Base-by-base conservation (phyloP, 2,888 invertebrate species). In the Dynastes hyllus region DNA sequence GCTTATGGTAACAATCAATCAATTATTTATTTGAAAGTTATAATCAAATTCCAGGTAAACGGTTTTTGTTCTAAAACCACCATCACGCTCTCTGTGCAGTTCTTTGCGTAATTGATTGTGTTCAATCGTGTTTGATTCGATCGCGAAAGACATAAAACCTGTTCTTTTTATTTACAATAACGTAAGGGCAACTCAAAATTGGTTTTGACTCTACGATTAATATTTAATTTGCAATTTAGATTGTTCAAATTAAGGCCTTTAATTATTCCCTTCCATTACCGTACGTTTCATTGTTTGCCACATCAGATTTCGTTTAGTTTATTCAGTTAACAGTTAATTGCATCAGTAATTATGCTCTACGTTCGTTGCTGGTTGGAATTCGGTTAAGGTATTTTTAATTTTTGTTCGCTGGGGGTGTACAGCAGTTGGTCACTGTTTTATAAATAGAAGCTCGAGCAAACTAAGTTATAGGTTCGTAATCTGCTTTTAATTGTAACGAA, bases 331-430 rank as follows among this genome's bases (percentile, higher is more conserved):
- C 9, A 22, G 22, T 58, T 58, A 58, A 58, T 58, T 58, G 22
- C 16, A 58, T 58, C 22, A 58, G 55, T 58, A 58, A 58, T 58
- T 58, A 27, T 22, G 22, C 55, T 22, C 53, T 53, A 16, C 32
- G 32, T 37, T 11, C 45, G 45, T 11, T 45, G 11, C 45, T 11
- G 13, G 16, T 8, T 58, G 27, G 55, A 58, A 58, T 58, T 8
- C 55, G 1, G 55, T 58, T 58, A 58, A 58, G 22, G 55, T 22
- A 58, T 58, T 58, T 58, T 58, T 58, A 58, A 58, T 58, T 58
- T 58, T 58, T 22, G 6, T 22, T 22, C 55, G 6, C 3, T 58
- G 2, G 22, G 0, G 55, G 6, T 16, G 22, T 58, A 22, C 27
- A 27, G 16, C 55, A 22, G 55, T 22, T 58, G 55, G 22, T 8